phyloP scores from a whole-genome alignment of 2,113 vertebrate species.

The Ascaphus truei region DNA sequence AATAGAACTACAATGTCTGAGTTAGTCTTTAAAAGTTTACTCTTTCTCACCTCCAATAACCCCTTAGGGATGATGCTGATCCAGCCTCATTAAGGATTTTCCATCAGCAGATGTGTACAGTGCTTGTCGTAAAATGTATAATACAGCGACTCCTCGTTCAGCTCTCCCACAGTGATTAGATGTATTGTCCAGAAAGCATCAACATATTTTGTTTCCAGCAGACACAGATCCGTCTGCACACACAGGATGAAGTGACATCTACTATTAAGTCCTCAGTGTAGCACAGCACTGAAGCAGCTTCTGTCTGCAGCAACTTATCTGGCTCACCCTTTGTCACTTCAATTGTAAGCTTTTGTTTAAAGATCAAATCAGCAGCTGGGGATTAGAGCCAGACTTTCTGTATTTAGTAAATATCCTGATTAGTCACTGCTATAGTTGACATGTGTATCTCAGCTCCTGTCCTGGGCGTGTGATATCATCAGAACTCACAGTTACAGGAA shows the following conservation, averaged over 20 bases:
- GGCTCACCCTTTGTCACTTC: constrained; percentile 30
- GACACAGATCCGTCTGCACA: neutral
- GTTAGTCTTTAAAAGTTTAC: constrained; percentile 42
- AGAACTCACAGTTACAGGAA: constrained; percentile 70
- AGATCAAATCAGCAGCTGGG: constrained; percentile 54
- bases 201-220: neutral
- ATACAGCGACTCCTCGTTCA: neutral
- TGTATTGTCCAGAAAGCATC: neutral
- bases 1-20: too few relatives aligned
- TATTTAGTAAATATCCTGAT: constrained; percentile 65
- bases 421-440: constrained; percentile 59
- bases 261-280: neutral
- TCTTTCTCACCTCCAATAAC: constrained; percentile 38
- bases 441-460: constrained; percentile 49
- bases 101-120: neutral
- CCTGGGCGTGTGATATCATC: constrained; percentile 53
- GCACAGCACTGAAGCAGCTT: neutral
- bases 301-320: constrained; percentile 24
- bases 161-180: neutral
- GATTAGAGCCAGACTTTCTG: constrained; percentile 49
- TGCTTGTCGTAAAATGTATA: neutral
- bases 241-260: neutral
- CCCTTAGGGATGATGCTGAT: constrained; percentile 6
- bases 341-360: constrained; percentile 39
- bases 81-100: neutral